Evolutionary conservation across 2,888 invertebrate genomes (phyloP), one percentile per base, ranked within the genome.

Genomic region (Scrobipalpa atriplicella): DNA sequence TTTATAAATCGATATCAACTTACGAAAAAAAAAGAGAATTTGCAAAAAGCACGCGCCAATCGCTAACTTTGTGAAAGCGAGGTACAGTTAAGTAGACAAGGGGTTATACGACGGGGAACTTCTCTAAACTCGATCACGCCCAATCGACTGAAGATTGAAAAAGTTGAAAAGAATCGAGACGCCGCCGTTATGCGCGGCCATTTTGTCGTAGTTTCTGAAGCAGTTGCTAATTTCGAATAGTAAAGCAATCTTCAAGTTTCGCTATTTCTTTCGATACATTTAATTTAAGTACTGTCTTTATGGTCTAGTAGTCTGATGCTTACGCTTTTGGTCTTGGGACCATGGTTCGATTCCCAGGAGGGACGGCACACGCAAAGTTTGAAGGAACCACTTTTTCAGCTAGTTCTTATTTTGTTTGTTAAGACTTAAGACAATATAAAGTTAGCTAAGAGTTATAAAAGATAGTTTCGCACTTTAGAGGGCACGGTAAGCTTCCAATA

Each of bases 61-160:
- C 52, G 39, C 54, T 21, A 62, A 64, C 64, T 54, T 66, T 66
- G 43, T 41, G 56, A 64, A 63, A 52, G 56, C 38, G 52, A 64
- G 68, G 66, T 64, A 56, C 13, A 56, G 54, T 56, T 21, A 21
- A 47, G 39, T 51, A 65, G 66, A 66, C 60, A 62, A 66, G 62
- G 64, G 64, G 68, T 64, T 62, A 60, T n/a, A n/a, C n/a, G 47
- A 54, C 38, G 43, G 39, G 29, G 38, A 61, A 67, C 19, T 66
- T 68, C 39, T n/a, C 43, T 66, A 62, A 66, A 68, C 66, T 66
- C 66, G 58, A 68, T 68, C 64, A 64, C 66, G 64, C 61, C 43
- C 66, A 29, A 64, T 68, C 56, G 66, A 62, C 64, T 41, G 64
- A 62, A 64, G 68, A 68, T 68, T 68, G 68, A 68, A 68, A 68